Conservation (phyloP, 2,797 vertebrate genomes). For the Acridotheres tristis region DNA sequence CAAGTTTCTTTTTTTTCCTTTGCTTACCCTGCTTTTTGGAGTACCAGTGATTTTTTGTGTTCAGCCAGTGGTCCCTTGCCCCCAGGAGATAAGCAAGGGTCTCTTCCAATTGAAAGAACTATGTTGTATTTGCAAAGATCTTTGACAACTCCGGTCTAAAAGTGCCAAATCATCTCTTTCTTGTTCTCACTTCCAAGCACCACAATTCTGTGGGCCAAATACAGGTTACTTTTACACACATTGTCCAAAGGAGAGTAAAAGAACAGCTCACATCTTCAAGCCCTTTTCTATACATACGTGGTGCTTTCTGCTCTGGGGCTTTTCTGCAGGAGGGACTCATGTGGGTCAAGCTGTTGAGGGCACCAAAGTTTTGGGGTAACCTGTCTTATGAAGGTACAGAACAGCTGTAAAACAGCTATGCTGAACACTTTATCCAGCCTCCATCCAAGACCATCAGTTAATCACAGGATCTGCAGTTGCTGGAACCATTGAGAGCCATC, state of each 20-base stretch:
- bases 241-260: background rate
- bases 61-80: background rate
- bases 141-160: background rate
- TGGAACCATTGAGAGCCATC: background rate
- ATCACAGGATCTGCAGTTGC: background rate
- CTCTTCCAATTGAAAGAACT: background rate
- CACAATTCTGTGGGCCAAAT: background rate
- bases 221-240: background rate
- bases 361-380: background rate
- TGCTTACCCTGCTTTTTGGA: background rate
- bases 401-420: background rate
- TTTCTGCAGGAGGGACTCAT: background rate
- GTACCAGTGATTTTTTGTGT: background rate
- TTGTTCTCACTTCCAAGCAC: conserved; percentile 1
- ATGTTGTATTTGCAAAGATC: background rate
- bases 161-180: background rate
- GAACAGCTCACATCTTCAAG: background rate
- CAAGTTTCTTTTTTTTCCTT: background rate
- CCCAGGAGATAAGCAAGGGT: accelerated
- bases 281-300: background rate
- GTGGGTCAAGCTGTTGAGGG: background rate
- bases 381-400: background rate
- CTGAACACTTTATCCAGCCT: background rate
- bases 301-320: background rate
- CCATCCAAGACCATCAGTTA: background rate